Conservation (phyloP, 2,113 vertebrate genomes). For the Aldabrachelys gigantea region DNA sequence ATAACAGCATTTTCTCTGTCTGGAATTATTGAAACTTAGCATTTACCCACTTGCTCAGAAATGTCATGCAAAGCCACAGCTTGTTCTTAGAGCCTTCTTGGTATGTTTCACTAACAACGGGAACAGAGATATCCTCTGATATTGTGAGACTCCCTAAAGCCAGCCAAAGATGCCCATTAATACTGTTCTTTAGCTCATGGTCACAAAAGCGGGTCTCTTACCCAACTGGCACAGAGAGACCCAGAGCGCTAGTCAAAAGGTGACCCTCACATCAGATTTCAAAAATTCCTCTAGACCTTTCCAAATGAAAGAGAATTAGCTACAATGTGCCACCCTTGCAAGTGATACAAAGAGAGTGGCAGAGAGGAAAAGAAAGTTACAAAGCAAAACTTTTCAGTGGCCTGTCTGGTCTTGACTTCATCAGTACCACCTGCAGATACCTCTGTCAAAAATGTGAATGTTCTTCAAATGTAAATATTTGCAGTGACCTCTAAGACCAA, state of each 20-base stretch:
- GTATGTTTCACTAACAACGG: background rate
- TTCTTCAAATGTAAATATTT: background rate
- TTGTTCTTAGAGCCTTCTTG: background rate
- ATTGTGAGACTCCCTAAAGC: background rate
- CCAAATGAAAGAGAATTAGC: background rate
- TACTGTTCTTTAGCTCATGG: background rate
- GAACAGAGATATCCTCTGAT: background rate
- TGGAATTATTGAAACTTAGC: constrained; percentile 9
- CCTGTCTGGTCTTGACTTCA: background rate
- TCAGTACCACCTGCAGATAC: background rate
- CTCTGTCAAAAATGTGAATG: background rate
- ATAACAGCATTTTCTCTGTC: background rate
- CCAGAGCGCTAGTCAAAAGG: background rate
- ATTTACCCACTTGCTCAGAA: constrained; percentile 14
- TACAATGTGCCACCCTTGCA: background rate
- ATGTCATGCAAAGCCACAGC: background rate
- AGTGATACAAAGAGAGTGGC: background rate
- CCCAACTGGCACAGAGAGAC: background rate
- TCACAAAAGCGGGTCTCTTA: background rate
- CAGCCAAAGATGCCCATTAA: background rate
- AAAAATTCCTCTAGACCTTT: background rate
- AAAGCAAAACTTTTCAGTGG: background rate
- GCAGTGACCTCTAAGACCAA: background rate
- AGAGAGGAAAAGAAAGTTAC: background rate
- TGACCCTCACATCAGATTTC: background rate